Evolutionary conservation across 1,140 invertebrate species (phyloP).

Genomic region (Oscheius sp.): DNA sequence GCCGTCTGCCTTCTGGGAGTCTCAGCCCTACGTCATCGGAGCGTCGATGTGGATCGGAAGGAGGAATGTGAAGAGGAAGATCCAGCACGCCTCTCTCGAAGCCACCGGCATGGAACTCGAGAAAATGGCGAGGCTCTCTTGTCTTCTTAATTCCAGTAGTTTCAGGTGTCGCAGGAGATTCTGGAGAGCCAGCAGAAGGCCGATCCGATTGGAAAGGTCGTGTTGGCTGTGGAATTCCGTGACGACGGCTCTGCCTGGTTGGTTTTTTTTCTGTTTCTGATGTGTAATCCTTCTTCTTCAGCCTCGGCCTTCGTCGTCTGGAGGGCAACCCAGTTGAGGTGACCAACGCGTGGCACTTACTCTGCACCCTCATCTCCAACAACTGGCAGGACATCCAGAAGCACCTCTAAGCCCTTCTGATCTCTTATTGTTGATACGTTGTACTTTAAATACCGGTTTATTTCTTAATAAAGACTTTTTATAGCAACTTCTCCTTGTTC

Average conservation of each 20-base stretch:
- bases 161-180: neutral
- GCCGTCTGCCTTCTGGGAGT: neutral
- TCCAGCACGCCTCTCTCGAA: neutral
- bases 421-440: too few relatives aligned
- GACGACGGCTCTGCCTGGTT: neutral
- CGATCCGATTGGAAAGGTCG: neutral
- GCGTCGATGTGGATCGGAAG: neutral
- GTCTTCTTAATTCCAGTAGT: neutral
- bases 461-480: too few relatives aligned
- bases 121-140: neutral
- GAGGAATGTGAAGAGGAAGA: neutral
- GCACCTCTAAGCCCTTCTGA: too few relatives aligned
- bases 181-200: neutral
- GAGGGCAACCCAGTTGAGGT: neutral
- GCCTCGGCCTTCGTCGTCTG: neutral
- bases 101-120: neutral
- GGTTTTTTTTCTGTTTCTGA: neutral
- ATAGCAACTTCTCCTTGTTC: too few relatives aligned
- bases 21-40: neutral
- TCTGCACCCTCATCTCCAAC: neutral
- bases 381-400: too few relatives aligned
- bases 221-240: neutral
- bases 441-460: too few relatives aligned
- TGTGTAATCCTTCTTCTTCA: neutral
- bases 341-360: neutral